Percentiles rank a stretch among this genome's conserved stretches.
These are phyloP conservation scores for Lerema accius DNA, from an alignment of 1,140 invertebrate species.

Conservation along the genomic window DNA sequence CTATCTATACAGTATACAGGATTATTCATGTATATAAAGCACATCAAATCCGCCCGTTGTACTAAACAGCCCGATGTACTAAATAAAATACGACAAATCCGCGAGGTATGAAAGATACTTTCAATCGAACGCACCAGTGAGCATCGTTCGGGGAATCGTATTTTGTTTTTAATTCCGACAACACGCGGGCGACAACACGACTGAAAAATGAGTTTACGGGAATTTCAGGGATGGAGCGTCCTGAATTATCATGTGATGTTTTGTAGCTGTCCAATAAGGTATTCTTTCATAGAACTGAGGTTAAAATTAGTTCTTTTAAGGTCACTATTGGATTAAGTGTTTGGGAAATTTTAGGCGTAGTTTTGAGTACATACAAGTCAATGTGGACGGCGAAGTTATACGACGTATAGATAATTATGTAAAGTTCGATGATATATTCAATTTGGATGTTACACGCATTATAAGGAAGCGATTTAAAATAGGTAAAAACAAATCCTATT, in stretches of 20 bases:
- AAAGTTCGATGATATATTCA: too few species aligned
- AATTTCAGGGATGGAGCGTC: constrained; percentile 34
- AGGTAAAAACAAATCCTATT: too few species aligned
- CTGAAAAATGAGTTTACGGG: constrained; percentile 50
- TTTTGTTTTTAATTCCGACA: constrained; percentile 15
- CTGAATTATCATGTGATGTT: not conserved
- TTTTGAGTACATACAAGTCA: too few species aligned
- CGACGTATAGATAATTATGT: too few species aligned
- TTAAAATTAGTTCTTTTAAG: too few species aligned
- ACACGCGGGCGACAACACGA: constrained; percentile 7
- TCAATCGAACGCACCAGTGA: not conserved
- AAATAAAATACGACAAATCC: not conserved
- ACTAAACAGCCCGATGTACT: not conserved
- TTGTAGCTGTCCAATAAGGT: not conserved
- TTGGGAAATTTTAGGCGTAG: too few species aligned
- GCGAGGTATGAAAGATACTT: not conserved
- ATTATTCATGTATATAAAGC: too few species aligned
- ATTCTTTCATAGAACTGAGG: not conserved
- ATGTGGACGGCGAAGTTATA: too few species aligned
- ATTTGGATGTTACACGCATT: too few species aligned
- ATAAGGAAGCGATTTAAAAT: too few species aligned
- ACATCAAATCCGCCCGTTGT: not conserved
- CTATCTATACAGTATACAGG: too few species aligned
- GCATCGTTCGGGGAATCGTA: not conserved
- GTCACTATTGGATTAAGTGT: too few species aligned